Evolutionary conservation across 2,113 vertebrate species (phyloP).

Genomic region (Fregata magnificens): DNA sequence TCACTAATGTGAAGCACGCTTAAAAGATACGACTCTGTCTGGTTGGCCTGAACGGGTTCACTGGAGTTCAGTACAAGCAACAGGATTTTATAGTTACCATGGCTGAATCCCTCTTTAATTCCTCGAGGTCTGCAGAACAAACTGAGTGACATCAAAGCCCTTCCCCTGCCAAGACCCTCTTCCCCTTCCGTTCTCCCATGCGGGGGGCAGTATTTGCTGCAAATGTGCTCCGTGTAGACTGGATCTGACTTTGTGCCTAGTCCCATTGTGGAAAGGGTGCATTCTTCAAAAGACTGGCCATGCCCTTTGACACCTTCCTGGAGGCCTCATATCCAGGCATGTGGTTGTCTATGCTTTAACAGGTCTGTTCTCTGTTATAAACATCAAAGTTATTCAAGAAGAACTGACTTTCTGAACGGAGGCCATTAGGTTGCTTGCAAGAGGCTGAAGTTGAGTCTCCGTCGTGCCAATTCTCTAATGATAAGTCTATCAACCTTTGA

Average conservation of each 20-base stretch:
- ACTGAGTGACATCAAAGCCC: constrained; percentile 74
- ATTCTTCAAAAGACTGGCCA: constrained; percentile 78
- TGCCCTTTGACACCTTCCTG: constrained; percentile 77
- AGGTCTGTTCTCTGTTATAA: constrained; percentile 78
- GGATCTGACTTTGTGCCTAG: constrained; percentile 80
- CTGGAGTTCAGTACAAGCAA: constrained; percentile 68
- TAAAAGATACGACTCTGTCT: constrained; percentile 64
- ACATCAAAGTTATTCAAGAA: constrained; percentile 77
- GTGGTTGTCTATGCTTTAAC: constrained; percentile 77
- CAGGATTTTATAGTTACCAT: constrained; percentile 64
- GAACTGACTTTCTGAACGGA: constrained; percentile 74
- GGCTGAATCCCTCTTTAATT: constrained; percentile 74
- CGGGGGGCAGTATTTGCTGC: constrained; percentile 70
- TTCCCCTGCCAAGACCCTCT: constrained; percentile 73
- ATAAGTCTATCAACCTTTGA: constrained; percentile 83
- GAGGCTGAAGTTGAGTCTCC: constrained; percentile 81
- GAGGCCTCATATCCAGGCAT: constrained; percentile 78
- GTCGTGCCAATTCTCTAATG: constrained; percentile 81
- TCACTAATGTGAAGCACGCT: constrained; percentile 67
- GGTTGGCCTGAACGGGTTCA: constrained; percentile 66
- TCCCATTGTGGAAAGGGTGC: constrained; percentile 78
- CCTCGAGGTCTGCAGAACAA: constrained; percentile 69
- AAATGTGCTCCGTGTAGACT: constrained; percentile 77
- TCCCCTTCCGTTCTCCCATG: constrained; percentile 70
- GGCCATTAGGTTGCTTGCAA: constrained; percentile 82